phyloP scores from a whole-genome alignment of 2,797 vertebrate genomes.

The Danio choprae region DNA sequence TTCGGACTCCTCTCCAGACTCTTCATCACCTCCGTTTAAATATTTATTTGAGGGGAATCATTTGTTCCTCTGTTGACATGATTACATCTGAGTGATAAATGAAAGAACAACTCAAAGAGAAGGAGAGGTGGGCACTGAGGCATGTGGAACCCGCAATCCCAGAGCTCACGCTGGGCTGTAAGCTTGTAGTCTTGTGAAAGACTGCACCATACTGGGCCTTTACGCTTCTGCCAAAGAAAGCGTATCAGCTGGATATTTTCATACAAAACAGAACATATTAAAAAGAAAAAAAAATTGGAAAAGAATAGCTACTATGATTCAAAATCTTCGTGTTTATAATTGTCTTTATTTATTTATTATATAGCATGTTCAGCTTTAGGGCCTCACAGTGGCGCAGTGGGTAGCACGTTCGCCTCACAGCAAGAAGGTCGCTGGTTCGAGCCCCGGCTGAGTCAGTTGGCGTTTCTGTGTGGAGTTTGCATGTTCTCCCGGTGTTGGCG shows the following conservation, averaged over 20 bases:
- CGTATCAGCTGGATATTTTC: constrained; percentile 36
- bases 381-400: no score
- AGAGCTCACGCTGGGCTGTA: constrained; percentile 42
- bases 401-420: no score
- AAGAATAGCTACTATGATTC: background rate
- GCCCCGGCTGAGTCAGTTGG: no score
- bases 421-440: no score
- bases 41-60: constrained; percentile 56
- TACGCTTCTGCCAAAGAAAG: constrained; percentile 31
- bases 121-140: constrained; percentile 42
- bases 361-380: no score
- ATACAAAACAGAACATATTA: constrained; percentile 6
- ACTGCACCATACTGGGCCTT: constrained; percentile 49
- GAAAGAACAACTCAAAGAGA: constrained; percentile 49
- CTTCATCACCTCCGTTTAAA: constrained; percentile 51
- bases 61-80: constrained; percentile 56
- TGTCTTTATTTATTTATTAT: no score
- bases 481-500: no score
- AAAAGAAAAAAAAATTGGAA: background rate
- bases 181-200: constrained; percentile 46
- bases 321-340: background rate
- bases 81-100: constrained; percentile 64
- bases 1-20: constrained; percentile 38
- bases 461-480: no score
- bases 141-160: constrained; percentile 38